A percentile compares a stretch with the other conserved stretches of the same genome.
These are phyloP conservation scores for Barnardius zonarius DNA, from an alignment of 2,113 vertebrate species.

Conservation along the genomic window DNA sequence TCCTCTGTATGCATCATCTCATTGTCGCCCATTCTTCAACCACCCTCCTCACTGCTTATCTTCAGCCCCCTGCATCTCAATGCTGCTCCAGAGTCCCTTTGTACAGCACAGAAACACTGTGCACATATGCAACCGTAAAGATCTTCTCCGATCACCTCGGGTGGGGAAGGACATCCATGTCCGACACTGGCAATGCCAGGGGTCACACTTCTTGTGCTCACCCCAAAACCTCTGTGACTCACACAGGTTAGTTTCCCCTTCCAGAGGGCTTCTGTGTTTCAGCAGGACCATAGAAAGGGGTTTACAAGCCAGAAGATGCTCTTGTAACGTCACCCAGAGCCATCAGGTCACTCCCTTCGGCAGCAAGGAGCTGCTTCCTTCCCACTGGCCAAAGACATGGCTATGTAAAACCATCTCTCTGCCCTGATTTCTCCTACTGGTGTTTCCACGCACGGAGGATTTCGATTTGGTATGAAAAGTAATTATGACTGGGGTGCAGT, in stretches of 20 bases:
- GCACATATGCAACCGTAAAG: not conserved
- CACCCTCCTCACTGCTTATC: not conserved
- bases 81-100: not conserved
- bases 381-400: not conserved
- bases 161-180: not conserved
- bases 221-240: not conserved
- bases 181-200: rapidly evolving
- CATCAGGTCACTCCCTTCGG: rapidly evolving
- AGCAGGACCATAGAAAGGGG: not conserved
- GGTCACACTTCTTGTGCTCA: not conserved
- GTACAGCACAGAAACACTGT: not conserved
- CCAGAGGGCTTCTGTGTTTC: not conserved
- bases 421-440: not conserved
- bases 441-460: slow-evolving; percentile 17
- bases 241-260: not conserved
- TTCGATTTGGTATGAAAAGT: slow-evolving; percentile 55
- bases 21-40: rapidly evolving
- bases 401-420: not conserved
- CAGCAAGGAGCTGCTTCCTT: not conserved
- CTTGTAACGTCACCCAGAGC: not conserved
- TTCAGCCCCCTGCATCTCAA: not conserved
- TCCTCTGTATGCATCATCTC: not conserved
- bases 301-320: not conserved
- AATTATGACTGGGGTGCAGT: slow-evolving; percentile 62
- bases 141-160: not conserved